A percentile compares a stretch with the other conserved stretches of the same genome.
Conservation (phyloP, 2,797 vertebrate genomes). For the Serranus cabrilla region DNA sequence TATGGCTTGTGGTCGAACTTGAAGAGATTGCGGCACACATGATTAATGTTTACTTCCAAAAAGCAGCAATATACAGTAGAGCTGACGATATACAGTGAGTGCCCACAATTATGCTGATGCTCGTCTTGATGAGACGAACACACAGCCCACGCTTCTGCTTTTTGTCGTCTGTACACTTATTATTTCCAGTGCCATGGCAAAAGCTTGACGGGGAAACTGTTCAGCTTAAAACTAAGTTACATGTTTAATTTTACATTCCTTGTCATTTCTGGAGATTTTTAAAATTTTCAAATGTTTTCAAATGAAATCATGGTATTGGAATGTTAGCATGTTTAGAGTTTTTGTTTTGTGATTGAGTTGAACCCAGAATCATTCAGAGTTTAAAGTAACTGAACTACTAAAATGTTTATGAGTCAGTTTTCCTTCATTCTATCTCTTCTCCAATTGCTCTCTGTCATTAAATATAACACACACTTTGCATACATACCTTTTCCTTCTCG, state of each 20-base stretch:
- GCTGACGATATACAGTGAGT: not conserved
- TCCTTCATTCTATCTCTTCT: not conserved
- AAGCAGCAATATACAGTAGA: not conserved
- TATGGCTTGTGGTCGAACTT: not conserved
- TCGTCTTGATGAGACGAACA: not conserved
- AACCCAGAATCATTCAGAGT: not conserved
- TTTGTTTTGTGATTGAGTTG: not conserved
- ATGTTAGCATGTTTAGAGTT: not conserved
- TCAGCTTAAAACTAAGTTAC: not conserved
- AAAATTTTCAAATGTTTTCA: not conserved
- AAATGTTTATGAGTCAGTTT: not conserved
- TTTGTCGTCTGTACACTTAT: not conserved
- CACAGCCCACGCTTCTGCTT: not conserved
- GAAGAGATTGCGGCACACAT: not conserved
- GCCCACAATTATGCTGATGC: not conserved
- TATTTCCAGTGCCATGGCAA: not conserved
- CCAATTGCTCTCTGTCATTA: fast-evolving
- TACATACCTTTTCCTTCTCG: conserved; percentile 64
- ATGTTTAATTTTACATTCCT: not conserved
- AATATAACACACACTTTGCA: not conserved
- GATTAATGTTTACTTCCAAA: not conserved
- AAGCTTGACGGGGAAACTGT: not conserved
- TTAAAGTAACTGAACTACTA: not conserved
- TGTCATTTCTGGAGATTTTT: not conserved
- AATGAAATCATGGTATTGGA: not conserved